Percentiles rank a stretch among this genome's conserved stretches.
phyloP scores from a whole-genome alignment of 1,140 invertebrate genomes.

The Liolophura sinensis region DNA sequence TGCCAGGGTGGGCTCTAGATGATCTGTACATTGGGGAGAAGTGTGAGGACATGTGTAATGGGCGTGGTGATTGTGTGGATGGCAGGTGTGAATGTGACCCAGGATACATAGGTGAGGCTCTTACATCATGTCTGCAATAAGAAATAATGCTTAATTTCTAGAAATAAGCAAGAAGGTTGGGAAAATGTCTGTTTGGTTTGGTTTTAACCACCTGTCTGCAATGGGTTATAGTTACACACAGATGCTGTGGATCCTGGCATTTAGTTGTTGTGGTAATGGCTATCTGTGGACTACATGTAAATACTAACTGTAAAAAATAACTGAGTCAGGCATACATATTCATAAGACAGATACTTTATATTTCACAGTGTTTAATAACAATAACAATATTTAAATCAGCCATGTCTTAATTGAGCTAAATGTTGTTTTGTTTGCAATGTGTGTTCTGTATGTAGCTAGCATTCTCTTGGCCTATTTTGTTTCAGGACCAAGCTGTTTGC shows the following conservation, averaged over 20 bases:
- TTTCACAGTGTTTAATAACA: not conserved
- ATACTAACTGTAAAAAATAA: too few relatives aligned
- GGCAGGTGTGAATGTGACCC: constrained; percentile 57
- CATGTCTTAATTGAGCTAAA: not conserved
- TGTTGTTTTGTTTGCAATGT: not conserved
- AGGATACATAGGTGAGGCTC: constrained; percentile 49
- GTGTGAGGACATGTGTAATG: constrained; percentile 58
- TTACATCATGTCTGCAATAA: not conserved
- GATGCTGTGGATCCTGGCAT: not conserved
- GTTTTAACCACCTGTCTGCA: too few relatives aligned
- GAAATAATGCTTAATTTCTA: not conserved
- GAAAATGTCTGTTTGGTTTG: too few relatives aligned
- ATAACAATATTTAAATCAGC: too few relatives aligned
- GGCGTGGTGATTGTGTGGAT: constrained; percentile 56
- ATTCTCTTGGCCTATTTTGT: not conserved
- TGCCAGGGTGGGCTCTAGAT: constrained; percentile 57
- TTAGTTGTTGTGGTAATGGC: too few relatives aligned
- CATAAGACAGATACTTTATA: not conserved
- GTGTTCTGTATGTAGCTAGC: not conserved
- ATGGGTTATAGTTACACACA: not conserved
- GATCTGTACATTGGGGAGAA: constrained; percentile 59
- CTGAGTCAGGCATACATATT: not conserved
- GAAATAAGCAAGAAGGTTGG: not conserved
- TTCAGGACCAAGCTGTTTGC: constrained; percentile 49
- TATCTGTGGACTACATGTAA: too few relatives aligned